Evolutionary conservation across 1,140 invertebrate genomes (phyloP), one percentile per base, ranked within the genome.

Genomic region (Liolophura sinensis): DNA sequence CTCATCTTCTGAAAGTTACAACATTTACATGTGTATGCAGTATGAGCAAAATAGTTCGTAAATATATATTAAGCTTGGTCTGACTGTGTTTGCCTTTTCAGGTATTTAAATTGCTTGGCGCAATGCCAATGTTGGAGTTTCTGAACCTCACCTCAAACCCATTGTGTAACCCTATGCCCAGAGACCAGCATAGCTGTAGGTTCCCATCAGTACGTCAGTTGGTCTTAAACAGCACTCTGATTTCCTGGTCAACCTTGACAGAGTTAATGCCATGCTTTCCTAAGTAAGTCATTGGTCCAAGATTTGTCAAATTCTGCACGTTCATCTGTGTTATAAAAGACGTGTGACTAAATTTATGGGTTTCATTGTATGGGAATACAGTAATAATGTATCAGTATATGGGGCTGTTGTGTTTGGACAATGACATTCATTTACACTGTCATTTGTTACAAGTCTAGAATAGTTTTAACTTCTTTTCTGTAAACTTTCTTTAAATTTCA

Each of bases 71-170:
- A 40, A 16, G 22, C 27, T 20, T 46, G 1, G 11, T 7, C 46
- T 64, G 12, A 57, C 60, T 49, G 25, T 48, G 70, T 68, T 72
- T 77, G 68, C 74, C 68, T 81, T 86, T 82, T 56, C 81, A 92
- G 91, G 90, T 96, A 9, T 91, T 95, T 76, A 90, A 89, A 59
- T 94, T 96, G 69, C 80, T 96, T 58, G 88, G 91, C 76, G 89
- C 92, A 76, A 94, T 95, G 88, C 93, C 93, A 6, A 89, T 90
- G 71, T 89, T 96, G 51, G 90, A 92, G 76, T 96, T 96, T 83
- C 88, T 95, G 11, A 97, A 97, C 82, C 84, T 97, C 65, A 95
- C 93, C 79, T 94, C 94, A 84, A 97, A 97, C 81, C 88, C 89
- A 60, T 84, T 96, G 15, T 61, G 54, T 50, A 65, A n/a, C 20